Base-by-base conservation (phyloP, 2,113 vertebrate species). In the Seriola aureovittata region DNA sequence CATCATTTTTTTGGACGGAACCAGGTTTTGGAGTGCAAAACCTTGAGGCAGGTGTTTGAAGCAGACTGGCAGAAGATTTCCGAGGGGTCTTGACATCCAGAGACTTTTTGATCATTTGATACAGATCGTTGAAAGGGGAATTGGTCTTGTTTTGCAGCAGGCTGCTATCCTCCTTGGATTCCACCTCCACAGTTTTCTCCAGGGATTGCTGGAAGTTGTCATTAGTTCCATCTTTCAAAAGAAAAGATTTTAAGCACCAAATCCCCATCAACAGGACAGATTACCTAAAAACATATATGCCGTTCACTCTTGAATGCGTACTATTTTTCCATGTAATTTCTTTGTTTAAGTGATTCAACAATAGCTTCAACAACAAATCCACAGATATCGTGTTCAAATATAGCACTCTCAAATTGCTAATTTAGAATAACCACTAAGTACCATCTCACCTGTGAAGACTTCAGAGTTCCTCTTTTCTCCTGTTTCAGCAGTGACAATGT, bases 61-160 rank as follows among this genome's bases (percentile, higher is more conserved):
- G 38, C 29, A 67, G 54, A 75, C 82, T 87, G 68, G 8, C 68
- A 16, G 85, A 88, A 23, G 88, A 82, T 55, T 93, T 94, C 60
- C 79, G 81, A 16, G 92, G 91, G 1, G 93, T 92, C 81, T 93
- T 91, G 29, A 91, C 79, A 78, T 89, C 57, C 65, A 96, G 70
- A 55, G 97, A 94, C 8, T 86, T 81, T 64, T 96, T 97, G 73
- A 96, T 78, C n/a, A 95, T 95, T 88, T 97, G 91, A 91, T 96
- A 97, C 44, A 97, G 94, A 70, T 96, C 89, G 64, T 44, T 89
- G 42, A 97, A 97, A 3, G 97, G 97, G 73, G 96, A 97, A n/a
- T 11, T 66, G 0, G 75, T 62, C 81, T 94, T 92, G 71, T 8
- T 78, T 73, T 88, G 74, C 32, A 70, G 71, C 44, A 75, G 54